Percentiles rank a stretch among this genome's conserved stretches.
These are phyloP conservation scores for Tiliqua scincoides DNA, from an alignment of 2,113 vertebrate species.

Conservation along the genomic window DNA sequence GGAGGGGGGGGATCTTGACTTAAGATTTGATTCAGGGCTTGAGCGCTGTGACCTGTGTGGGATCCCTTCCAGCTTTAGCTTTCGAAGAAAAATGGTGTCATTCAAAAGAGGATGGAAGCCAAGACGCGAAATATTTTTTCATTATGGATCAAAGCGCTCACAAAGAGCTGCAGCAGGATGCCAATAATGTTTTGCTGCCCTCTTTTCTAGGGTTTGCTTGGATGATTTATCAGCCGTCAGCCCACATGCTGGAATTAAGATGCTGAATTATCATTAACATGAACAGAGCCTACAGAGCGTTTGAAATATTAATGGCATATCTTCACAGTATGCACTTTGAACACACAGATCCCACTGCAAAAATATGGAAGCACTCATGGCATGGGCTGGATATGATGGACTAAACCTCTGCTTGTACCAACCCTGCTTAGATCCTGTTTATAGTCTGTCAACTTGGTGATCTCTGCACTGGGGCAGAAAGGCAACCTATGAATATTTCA, in stretches of 20 bases:
- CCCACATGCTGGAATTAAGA: conserved; percentile 51
- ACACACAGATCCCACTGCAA: conserved; percentile 3
- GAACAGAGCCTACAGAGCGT: conserved; percentile 32
- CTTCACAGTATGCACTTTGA: conserved; percentile 53
- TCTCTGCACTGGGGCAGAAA: too few species aligned
- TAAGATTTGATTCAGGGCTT: not conserved
- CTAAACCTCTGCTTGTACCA: too few species aligned
- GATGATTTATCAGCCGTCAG: conserved; percentile 62
- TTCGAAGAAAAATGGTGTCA: conserved; percentile 8
- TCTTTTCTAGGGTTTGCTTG: conserved; percentile 37
- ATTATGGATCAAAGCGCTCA: conserved; percentile 52
- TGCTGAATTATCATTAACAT: conserved; percentile 59
- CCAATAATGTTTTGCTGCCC: conserved; percentile 6
- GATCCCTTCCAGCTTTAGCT: not conserved
- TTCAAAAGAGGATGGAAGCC: conserved; percentile 37
- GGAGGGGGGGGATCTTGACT: not conserved
- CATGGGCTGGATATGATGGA: not conserved
- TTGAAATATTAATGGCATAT: conserved; percentile 60
- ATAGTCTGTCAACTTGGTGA: too few species aligned
- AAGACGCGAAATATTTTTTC: not conserved
- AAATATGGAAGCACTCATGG: not conserved
- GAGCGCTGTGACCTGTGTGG: not conserved
- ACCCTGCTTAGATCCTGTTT: too few species aligned
- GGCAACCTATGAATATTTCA: too few species aligned
- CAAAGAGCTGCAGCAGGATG: conserved; percentile 39